Evolutionary conservation across 1,140 invertebrate genomes (phyloP), one percentile per base, ranked within the genome.

Genomic region (Drosophila nannoptera): DNA sequence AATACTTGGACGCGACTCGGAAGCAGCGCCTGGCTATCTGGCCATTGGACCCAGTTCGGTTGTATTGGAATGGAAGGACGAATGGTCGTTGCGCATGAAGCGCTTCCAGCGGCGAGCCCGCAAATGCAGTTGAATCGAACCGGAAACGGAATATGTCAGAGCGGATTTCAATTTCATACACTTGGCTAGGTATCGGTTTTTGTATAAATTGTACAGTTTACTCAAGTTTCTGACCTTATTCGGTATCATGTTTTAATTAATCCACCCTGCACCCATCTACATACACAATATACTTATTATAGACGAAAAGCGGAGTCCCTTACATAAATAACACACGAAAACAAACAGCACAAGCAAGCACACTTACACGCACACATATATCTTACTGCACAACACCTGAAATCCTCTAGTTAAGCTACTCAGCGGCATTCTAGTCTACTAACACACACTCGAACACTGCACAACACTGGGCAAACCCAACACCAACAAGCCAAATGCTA

Each of bases 31-130:
- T 62, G 91, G 93, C 69, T 93, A 94, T 49, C 88, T 98, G 69
- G 94, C 95, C 62, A 94, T 97, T 35, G 96, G 96, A 75, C 93
- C 95, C 67, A 93, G 94, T 69, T 97, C 96, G 46, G 94, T 98
- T 68, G 94, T 97, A 69, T 94, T 98, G 78, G 96, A 97, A 82
- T 97, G 96, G 96, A 95, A 95, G 87, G 95, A 97, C 88, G 96
- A 98, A 89, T 98, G 96, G 96, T 95, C 96, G 84, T 92, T 95
- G 83, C 94, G 97, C 90, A 96, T 98, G 93, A 94, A 96, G 75
- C 93, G 96, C 78, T 96, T 97, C 89, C 94, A 96, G 86, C 93
- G 95, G 78, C 93, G 95, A 69, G 93, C 94, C 49, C 91, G 92
- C 86, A 92, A 93, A 88, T 94, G 93, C 90, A 89, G 87, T 89